phyloP scores from a whole-genome alignment of 2,797 vertebrate species.

The Hyperoplus lanceolatus region DNA sequence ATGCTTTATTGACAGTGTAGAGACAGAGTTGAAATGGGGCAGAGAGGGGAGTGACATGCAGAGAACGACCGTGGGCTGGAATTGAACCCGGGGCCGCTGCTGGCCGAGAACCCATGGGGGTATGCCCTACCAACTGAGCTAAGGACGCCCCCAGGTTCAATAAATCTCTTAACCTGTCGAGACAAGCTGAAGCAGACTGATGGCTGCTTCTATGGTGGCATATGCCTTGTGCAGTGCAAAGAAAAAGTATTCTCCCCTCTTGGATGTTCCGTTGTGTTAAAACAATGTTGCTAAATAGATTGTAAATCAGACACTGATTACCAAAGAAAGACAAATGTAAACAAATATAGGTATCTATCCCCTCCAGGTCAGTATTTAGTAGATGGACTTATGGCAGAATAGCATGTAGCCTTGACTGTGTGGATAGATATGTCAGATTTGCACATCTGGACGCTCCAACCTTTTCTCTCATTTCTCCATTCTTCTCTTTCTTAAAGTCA shows the following conservation, averaged over 20 bases:
- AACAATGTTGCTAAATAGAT: not conserved
- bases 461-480: not conserved
- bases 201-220: not conserved
- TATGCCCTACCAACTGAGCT: no score
- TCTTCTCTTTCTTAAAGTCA: not conserved
- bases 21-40: no score
- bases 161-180: constrained; percentile 1
- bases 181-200: constrained; percentile 3
- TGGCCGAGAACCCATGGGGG: no score
- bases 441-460: constrained; percentile 1
- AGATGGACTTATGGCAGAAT: not conserved
- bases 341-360: not conserved
- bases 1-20: no score
- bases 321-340: not conserved
- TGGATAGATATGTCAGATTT: not conserved
- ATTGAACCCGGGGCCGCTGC: no score
- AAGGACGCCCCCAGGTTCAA: no score
- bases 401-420: not conserved
- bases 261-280: not conserved
- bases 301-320: not conserved
- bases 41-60: no score
- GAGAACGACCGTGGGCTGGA: no score
- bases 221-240: not conserved
- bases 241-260: not conserved
- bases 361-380: not conserved